phyloP scores from a whole-genome alignment of 2,888 invertebrate species.

The Gandaritis pyraliata region DNA sequence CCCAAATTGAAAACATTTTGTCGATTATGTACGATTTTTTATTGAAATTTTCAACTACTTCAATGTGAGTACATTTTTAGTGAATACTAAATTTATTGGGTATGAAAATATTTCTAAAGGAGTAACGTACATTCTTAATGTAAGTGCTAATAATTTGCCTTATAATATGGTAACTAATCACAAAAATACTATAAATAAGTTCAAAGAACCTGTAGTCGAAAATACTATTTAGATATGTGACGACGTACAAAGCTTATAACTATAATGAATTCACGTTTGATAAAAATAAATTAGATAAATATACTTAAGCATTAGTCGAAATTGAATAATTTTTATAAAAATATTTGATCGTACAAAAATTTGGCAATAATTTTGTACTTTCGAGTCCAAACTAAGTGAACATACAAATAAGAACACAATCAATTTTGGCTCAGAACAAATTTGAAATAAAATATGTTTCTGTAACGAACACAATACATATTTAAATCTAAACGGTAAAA shows the following conservation, averaged over 20 bases:
- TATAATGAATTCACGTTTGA: slow-evolving; percentile 7
- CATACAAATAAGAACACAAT: slow-evolving; percentile 54
- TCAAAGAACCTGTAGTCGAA: slow-evolving; percentile 43
- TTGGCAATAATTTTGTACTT: slow-evolving; percentile 71
- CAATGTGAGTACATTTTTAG: slow-evolving; percentile 58
- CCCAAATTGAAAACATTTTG: slow-evolving; percentile 72
- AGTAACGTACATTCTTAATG: slow-evolving; percentile 62
- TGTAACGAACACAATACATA: slow-evolving; percentile 18
- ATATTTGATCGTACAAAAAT: slow-evolving; percentile 50
- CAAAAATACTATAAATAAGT: slow-evolving; percentile 44
- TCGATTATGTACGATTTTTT: slow-evolving; percentile 56
- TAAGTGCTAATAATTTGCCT: slow-evolving; percentile 43
- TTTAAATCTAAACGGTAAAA: slow-evolving; percentile 28
- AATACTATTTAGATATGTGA: slow-evolving; percentile 59
- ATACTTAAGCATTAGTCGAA: slow-evolving; percentile 24
- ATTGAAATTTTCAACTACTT: slow-evolving; percentile 64
- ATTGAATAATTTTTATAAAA: slow-evolving; percentile 24
- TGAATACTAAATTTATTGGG: slow-evolving; percentile 83
- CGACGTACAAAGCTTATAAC: slow-evolving; percentile 45
- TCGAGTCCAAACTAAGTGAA: slow-evolving; percentile 42
- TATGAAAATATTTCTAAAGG: slow-evolving; percentile 67
- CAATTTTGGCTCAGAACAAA: slow-evolving; percentile 47
- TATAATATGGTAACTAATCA: slow-evolving; percentile 42
- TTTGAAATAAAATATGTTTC: slow-evolving; percentile 16
- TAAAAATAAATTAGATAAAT: slow-evolving; percentile 4